phyloP scores from a whole-genome alignment of 2,888 invertebrate genomes.

The Leucozona laternaria region DNA sequence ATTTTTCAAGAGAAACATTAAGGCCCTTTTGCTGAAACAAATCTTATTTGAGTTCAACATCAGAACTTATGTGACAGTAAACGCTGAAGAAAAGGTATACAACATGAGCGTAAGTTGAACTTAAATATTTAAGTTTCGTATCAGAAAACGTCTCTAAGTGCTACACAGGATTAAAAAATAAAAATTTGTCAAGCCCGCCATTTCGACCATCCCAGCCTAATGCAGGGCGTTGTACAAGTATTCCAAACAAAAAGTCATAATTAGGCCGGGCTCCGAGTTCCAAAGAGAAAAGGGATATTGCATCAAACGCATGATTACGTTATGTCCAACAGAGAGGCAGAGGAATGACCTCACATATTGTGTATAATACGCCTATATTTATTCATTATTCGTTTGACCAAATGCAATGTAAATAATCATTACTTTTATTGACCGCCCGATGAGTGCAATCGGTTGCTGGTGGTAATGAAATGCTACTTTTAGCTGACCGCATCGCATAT shows the following conservation, averaged over 20 bases:
- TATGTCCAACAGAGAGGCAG: neutral
- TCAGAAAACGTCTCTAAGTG: too few species aligned
- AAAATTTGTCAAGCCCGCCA: too few species aligned
- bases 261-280: neutral
- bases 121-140: too few species aligned
- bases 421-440: constrained; percentile 58
- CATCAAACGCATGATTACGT: neutral
- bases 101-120: too few species aligned
- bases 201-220: too few species aligned
- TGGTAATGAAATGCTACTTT: constrained; percentile 24
- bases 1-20: too few species aligned
- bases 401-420: constrained; percentile 65
- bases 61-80: too few species aligned
- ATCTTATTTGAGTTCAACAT: too few species aligned
- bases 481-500: constrained; percentile 49
- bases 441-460: constrained; percentile 17
- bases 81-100: too few species aligned
- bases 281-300: neutral
- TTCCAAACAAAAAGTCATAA: neutral
- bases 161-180: too few species aligned
- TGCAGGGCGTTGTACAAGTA: neutral
- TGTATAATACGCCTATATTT: constrained; percentile 41
- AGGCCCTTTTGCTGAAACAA: too few species aligned
- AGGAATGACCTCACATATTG: constrained; percentile 2
- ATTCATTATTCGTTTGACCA: constrained; percentile 57